These are phyloP conservation scores for Polymixis lichenea DNA, from an alignment of 2,888 invertebrate genomes.

Conservation along the genomic window DNA sequence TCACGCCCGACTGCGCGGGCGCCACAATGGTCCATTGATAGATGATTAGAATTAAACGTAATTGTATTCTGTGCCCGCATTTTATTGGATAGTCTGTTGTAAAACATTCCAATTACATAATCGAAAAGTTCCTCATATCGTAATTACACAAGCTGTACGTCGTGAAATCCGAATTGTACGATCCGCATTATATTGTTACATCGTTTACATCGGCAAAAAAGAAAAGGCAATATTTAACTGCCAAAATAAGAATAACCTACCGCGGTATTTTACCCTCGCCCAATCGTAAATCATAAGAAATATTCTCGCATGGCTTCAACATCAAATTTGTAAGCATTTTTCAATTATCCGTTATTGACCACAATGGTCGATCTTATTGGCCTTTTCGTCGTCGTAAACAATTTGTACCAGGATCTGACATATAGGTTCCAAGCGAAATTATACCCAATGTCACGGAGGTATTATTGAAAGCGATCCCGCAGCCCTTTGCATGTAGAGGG, in stretches of 20 bases:
- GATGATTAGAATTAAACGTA: conserved; percentile 77
- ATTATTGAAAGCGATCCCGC: conserved; percentile 72
- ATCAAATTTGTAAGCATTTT: conserved; percentile 89
- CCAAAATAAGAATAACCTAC: conserved; percentile 71
- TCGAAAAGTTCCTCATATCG: conserved; percentile 20
- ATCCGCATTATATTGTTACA: conserved; percentile 41
- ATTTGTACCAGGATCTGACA: conserved; percentile 77
- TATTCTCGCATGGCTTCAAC: conserved; percentile 83
- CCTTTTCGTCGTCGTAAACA: conserved; percentile 85
- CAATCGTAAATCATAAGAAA: conserved; percentile 85
- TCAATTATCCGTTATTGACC: conserved; percentile 89
- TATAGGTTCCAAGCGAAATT: conserved; percentile 66
- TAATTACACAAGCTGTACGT: conserved; percentile 42
- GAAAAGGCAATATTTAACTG: conserved; percentile 70
- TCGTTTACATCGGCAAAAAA: conserved; percentile 61
- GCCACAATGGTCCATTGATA: conserved; percentile 78
- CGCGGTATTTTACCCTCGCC: conserved; percentile 77
- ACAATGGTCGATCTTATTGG: conserved; percentile 86
- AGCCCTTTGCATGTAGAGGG: conserved; percentile 76
- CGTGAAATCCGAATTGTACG: conserved; percentile 37
- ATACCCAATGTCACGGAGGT: conserved; percentile 64
- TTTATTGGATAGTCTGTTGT: conserved; percentile 47
- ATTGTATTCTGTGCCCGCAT: conserved; percentile 64
- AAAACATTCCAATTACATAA: conserved; percentile 52
- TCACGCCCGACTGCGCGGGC: conserved; percentile 79